Conservation (phyloP, 2,888 invertebrate genomes). For the Andrena dorsata region DNA sequence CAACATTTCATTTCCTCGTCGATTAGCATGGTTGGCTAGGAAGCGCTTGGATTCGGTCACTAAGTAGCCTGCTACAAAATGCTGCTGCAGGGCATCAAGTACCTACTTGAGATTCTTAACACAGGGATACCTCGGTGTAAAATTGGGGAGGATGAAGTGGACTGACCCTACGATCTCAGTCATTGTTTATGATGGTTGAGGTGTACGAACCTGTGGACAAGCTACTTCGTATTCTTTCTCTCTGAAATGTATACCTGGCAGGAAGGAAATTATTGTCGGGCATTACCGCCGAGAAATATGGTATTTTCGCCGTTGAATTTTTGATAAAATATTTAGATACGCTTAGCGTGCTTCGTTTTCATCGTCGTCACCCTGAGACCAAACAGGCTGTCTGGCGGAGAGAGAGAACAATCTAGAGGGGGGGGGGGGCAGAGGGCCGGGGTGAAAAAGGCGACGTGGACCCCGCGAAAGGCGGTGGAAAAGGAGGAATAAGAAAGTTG, state of each 20-base stretch:
- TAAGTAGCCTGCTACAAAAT: not conserved
- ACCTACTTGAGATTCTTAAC: not conserved
- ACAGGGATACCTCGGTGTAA: not conserved
- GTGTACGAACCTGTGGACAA: not conserved
- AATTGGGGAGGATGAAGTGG: not conserved
- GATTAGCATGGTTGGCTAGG: conserved; percentile 1
- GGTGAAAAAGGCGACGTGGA: conserved; percentile 20
- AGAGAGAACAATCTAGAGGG: conserved; percentile 35
- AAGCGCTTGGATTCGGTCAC: not conserved
- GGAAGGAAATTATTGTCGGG: not conserved
- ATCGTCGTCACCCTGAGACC: conserved; percentile 44
- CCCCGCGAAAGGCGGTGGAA: conserved; percentile 58
- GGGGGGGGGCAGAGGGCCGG: not conserved
- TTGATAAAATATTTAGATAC: conserved; percentile 78
- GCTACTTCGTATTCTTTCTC: too few species aligned
- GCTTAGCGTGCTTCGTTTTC: conserved; percentile 36
- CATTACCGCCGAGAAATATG: not conserved
- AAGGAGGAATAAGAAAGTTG: conserved; percentile 83
- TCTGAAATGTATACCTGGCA: too few species aligned
- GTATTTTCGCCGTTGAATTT: conserved; percentile 43
- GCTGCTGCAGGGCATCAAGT: not conserved
- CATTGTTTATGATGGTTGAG: not conserved
- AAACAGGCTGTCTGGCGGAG: conserved; percentile 38
- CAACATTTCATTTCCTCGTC: conserved; percentile 8
- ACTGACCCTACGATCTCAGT: not conserved